Conservation (phyloP, 2,797 vertebrate genomes). For the Diglossa cyanea region DNA sequence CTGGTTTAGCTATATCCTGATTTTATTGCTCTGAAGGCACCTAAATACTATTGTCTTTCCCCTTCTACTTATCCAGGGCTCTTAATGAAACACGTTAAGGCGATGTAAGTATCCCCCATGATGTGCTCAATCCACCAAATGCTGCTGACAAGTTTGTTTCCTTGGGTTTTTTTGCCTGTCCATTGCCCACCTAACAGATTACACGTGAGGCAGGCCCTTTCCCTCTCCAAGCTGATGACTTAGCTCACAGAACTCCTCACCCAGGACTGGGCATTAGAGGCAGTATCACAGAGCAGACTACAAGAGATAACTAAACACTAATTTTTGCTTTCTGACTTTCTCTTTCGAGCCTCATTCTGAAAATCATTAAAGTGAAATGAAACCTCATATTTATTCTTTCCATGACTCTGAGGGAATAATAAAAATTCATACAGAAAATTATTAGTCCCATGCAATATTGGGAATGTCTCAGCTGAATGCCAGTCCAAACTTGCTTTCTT, state of each 20-base stretch:
- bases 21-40: not conserved
- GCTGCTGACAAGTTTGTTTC: not conserved
- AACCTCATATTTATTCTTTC: constrained; percentile 19
- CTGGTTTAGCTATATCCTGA: not conserved
- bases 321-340: not conserved
- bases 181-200: not conserved
- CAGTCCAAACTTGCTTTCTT: constrained; percentile 4
- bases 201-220: accelerated
- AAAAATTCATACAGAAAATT: constrained; percentile 3
- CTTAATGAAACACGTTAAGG: not conserved
- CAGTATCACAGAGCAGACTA: not conserved
- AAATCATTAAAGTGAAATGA: constrained; percentile 25
- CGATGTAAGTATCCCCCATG: not conserved
- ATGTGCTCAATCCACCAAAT: not conserved
- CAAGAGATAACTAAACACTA: not conserved
- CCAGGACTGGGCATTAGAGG: not conserved
- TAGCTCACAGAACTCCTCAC: not conserved
- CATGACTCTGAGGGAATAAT: not conserved
- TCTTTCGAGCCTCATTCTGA: not conserved
- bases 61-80: not conserved
- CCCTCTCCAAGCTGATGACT: not conserved
- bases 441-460: not conserved
- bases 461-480: not conserved
- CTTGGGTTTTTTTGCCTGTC: not conserved
- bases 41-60: not conserved